Base-by-base conservation (phyloP, 2,888 invertebrate genomes). In the Hoplodrina blanda region DNA sequence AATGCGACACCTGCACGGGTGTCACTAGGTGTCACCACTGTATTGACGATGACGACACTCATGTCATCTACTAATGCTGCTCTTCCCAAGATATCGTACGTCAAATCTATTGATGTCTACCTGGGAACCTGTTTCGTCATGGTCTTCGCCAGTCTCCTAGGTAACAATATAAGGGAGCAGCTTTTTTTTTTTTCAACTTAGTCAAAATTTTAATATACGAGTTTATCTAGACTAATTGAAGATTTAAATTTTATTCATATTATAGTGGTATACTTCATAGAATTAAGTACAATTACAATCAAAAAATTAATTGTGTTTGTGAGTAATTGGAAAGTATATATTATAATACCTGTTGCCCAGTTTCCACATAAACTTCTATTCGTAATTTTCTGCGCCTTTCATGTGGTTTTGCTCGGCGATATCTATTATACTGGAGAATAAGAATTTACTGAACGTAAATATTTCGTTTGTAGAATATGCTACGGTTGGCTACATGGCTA, bases 91-190 rank as follows among this genome's bases (percentile, higher is more conserved):
- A 99, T 99, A 93, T 99, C 99, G 83, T 99, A 99, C 96, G 99
- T 99, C 95, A 99, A 99, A 96, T 98, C 98, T 89, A 99, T 99
- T 95, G 99, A 99, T 96, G 99, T 99, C 88, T 99, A 99, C 96
- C 96, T 99, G 96, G 99, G 99, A 92, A 99, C 99, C 92, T 99
- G 99, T 97, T 99, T 99, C 98, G 98, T 99, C 92, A 99, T 99
- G 99, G 99, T 99, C 94, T 99, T 99, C 97, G 99, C 99, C 88
- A 99, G 99, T 94, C 97, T 99, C 91, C 96, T 99, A 96, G 99
- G 99, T 98, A 97, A 79, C 61, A 69, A 63, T 52, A 70, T 57
- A 53, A 65, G 73, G 44, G 41, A 56, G 19, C 13, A 56, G 11
- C 41, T 17, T 55, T 67, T 44, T 73, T 55, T 37, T n/a, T 11